A percentile compares a stretch with the other conserved stretches of the same genome.
Evolutionary conservation across 2,113 vertebrate genomes (phyloP).

Genomic region (Callipepla squamata): DNA sequence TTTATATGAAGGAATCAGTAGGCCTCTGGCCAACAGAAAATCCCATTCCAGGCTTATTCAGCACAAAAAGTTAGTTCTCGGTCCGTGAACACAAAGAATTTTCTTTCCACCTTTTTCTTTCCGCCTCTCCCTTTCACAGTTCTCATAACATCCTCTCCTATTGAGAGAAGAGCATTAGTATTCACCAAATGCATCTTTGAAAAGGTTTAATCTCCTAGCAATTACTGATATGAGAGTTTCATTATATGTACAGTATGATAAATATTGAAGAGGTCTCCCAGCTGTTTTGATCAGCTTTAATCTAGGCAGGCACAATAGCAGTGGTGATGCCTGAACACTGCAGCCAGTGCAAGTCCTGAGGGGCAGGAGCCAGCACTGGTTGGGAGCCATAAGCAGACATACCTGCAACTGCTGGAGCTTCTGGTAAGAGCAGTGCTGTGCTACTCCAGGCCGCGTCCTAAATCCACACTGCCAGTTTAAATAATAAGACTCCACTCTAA

Average conservation of each 20-base stretch:
- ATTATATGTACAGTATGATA: not conserved
- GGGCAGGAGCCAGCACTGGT: accelerated
- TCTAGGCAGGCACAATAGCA: accelerated
- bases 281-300: not conserved
- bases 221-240: not conserved
- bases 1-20: not conserved
- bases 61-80: not conserved
- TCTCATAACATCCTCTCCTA: not conserved
- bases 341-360: accelerated
- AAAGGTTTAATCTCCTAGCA: constrained; percentile 50
- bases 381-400: not conserved
- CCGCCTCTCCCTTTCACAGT: not conserved
- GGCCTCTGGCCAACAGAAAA: not conserved
- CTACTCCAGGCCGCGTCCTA: not conserved
- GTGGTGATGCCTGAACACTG: accelerated
- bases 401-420: not conserved
- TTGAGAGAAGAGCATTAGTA: not conserved
- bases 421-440: not conserved
- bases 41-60: not conserved
- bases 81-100: not conserved
- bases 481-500: not conserved
- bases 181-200: not conserved
- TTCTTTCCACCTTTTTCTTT: not conserved
- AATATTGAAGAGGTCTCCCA: constrained; percentile 5
- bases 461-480: not conserved